Conservation (phyloP, 2,888 invertebrate genomes). For the Neelides folsomi region DNA sequence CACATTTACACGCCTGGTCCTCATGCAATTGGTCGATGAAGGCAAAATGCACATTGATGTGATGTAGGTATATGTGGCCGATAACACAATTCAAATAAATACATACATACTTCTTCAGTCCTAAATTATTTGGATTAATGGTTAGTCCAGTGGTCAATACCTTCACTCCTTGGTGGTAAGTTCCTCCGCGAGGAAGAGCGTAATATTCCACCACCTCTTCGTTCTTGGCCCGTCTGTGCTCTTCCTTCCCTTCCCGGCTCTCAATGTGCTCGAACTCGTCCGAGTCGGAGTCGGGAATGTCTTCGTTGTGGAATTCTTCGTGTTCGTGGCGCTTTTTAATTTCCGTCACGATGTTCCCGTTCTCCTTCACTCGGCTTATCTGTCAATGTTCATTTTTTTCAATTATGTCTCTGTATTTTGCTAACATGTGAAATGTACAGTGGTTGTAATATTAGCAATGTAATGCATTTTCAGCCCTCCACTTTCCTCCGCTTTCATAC, state of each 20-base stretch:
- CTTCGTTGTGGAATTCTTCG: slow-evolving; percentile 66
- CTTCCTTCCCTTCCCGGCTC: slow-evolving; percentile 37
- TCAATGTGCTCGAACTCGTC: slow-evolving; percentile 47
- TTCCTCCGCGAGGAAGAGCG: slow-evolving; percentile 34
- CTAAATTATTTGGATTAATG: neutral
- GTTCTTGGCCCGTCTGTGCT: slow-evolving; percentile 56
- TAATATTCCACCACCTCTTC: slow-evolving; percentile 67
- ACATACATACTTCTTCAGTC: too few relatives aligned
- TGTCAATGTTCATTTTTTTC: slow-evolving; percentile 35
- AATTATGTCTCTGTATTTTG: neutral
- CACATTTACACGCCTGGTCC: too few relatives aligned
- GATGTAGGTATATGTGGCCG: too few relatives aligned
- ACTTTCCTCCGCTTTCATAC: too few relatives aligned
- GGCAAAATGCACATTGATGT: too few relatives aligned
- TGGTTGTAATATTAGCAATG: too few relatives aligned
- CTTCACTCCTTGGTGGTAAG: slow-evolving; percentile 62
- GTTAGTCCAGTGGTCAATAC: slow-evolving; percentile 17
- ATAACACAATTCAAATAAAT: too few relatives aligned
- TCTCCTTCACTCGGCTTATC: slow-evolving; percentile 59
- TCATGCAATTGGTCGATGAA: too few relatives aligned
- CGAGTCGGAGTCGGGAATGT: slow-evolving; percentile 51
- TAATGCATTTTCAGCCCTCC: too few relatives aligned
- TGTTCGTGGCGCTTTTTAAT: slow-evolving; percentile 58
- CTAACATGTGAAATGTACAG: too few relatives aligned
- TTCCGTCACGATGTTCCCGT: slow-evolving; percentile 76